Evolutionary conservation across 2,888 invertebrate genomes (phyloP).

Genomic region (Dromius quadrimaculatus): DNA sequence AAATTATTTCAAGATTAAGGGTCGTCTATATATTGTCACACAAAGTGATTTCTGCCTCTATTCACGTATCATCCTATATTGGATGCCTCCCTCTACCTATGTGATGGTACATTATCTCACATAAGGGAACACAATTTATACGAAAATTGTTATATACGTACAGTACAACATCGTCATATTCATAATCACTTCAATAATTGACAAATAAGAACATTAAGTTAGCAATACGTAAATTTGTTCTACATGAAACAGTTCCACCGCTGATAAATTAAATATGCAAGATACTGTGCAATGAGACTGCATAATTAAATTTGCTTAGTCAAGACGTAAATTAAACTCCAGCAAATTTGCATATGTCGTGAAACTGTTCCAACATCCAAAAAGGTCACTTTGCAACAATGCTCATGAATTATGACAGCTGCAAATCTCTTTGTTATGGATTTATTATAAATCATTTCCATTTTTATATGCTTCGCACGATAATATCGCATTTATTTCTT

Average conservation of each 20-base stretch:
- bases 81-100: too few relatives aligned
- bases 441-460: constrained; percentile 1
- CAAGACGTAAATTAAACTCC: constrained; percentile 38
- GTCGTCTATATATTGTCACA: too few relatives aligned
- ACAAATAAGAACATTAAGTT: constrained; percentile 18
- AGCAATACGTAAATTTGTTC: constrained; percentile 15
- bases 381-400: constrained; percentile 14
- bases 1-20: too few relatives aligned
- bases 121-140: too few relatives aligned
- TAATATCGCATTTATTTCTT: constrained; percentile 13
- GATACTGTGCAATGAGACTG: constrained; percentile 37
- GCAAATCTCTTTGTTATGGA: constrained; percentile 14
- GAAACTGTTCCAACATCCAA: constrained; percentile 15
- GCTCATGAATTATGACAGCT: constrained; percentile 8
- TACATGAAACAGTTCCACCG: constrained; percentile 22
- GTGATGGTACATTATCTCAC: too few relatives aligned
- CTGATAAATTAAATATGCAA: constrained; percentile 33
- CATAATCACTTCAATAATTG: too few relatives aligned
- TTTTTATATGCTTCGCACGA: constrained; percentile 24
- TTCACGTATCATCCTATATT: too few relatives aligned
- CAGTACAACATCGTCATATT: too few relatives aligned
- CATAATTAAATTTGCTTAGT: constrained; percentile 48
- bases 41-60: too few relatives aligned
- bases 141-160: too few relatives aligned
- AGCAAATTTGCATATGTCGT: constrained; percentile 31